Evolutionary conservation across 2,888 invertebrate genomes (phyloP), one percentile per base, ranked within the genome.

Genomic region (Lepidonotus clava): DNA sequence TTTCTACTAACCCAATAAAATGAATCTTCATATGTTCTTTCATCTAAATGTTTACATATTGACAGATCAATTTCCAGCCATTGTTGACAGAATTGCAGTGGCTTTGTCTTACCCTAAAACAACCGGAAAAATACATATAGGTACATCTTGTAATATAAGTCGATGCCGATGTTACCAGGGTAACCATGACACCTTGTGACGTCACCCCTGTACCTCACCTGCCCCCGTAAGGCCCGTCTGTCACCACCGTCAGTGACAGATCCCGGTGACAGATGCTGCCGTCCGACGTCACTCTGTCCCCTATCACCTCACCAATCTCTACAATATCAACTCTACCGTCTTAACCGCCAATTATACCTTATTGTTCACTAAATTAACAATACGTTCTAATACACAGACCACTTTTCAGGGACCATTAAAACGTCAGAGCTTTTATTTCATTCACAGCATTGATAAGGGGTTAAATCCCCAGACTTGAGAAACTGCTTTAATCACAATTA

Each of bases 361-460:
- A 61, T 24, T 61, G 24, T 61, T 61, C 61, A 61, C 24, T 61
- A 28, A 61, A 61, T 61, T 61, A 61, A 61, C 24, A 53, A 61
- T 28, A 61, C 4, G 8, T 4, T 11, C 1, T 11, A 61, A 61
- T 5, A 61, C 14, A n/a, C 4, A 53, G 28, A 61, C 28, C 61
- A 61, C 28, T 28, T 11, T 24, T 11, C 24, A 28, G 61, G 61
- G 11, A 18, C 46, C 28, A 28, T 61, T 61, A 61, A 61, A 61
- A 28, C 28, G 28, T n/a, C 61, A 61, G 28, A 61, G n/a, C 61
- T 24, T 61, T 61, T 61, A 24, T 61, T 61, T 61, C 24, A 61
- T 61, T 61, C 61, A 61, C 61, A 61, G n/a, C 28, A 61, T 28
- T 24, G 61, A 61, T 61, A 61, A 61, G 24, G 24, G 61, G 61